Evolutionary conservation across 2,888 invertebrate species (phyloP), one percentile per base, ranked within the genome.

Genomic region (Pseudococcus longispinus): DNA sequence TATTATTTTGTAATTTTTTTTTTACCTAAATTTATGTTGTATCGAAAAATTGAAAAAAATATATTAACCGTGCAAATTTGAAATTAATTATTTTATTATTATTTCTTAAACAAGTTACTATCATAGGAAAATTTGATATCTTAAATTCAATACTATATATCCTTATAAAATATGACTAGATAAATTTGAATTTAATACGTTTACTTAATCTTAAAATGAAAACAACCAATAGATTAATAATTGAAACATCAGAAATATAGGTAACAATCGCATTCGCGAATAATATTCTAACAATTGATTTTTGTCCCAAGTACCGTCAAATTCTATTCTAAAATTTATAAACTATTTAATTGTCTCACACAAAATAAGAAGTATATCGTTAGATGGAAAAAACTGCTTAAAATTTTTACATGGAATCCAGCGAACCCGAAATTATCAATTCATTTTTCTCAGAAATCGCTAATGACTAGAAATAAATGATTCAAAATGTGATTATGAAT

Each of bases 91-190:
- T 60, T 60, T 60, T 23, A 23, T 70, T 70, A 18, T 3, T 18
- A 13, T 26, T 26, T 70, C n/a, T 32, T 29, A 70, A 70, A 32
- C 15, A n/a, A 23, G 18, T 70, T 4, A 29, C 18, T 15, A 29
- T 6, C 15, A 70, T 4, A 29, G 15, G 29, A 29, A 29, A 70
- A 70, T 29, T 29, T 70, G 70, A 70, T 70, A 29, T 70, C 70
- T 70, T 29, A 29, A 70, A 29, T 70, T 18, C 29, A 70, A 70
- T 70, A 70, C 70, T 70, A 29, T 32, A 18, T 65, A 70, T 32
- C 6, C 29, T 70, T 29, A 70, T 18, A 29, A 70, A 70, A 70
- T 70, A 70, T 70, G 70, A 70, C 70, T 70, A 70, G 70, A 70
- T 11, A 37, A n/a, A 37, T 37, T 70, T 29, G 15, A 15, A 70